Evolutionary conservation across 1,140 invertebrate genomes (phyloP), one percentile per base, ranked within the genome.

Genomic region (Meloidogyne chitwoodi): DNA sequence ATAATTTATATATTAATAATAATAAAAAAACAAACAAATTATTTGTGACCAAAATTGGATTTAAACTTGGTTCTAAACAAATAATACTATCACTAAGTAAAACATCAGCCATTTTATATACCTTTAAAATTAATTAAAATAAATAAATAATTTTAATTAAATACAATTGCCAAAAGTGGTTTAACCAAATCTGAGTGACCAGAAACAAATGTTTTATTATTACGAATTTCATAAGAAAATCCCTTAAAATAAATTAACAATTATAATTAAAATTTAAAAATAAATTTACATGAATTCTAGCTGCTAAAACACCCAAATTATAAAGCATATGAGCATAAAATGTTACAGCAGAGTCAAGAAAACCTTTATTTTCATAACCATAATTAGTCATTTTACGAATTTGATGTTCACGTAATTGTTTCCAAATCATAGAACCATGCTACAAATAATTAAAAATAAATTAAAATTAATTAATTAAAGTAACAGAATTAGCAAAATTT

Each of bases 321-420:
- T 82, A 82, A 19, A 83, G 62, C 82, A 82, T 82, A 63, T 81
- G 72, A 14, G 78, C 65, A 64, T 82, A 82, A 69, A 83, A 82
- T 19, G 83, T 83, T 24, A 84, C 66, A 22, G 80, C 79, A 41
- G 38, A 34, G 14, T 75, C 64, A 26, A 81, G 48, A 64, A 80
- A 82, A 27, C 77, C 81, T 6, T 77, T 80, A 61, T 84, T 82
- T 16, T 83, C 74, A 44, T 74, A 81, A 24, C 79, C 79, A 56
- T 73, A 82, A 41, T 71, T 38, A 6, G 80, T 82, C 80, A 82
- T 82, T 75, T 83, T 83, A 26, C 77, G 74, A 16, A 82, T 77
- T 81, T 82, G 80, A 29, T 63, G 56, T 31, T 68, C 66, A 29
- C 80, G 56, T 68, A 82, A 26, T 27, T 83, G 70, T 24, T 74